Conservation (phyloP, 1,140 invertebrate species). For the Diabrotica virgifera region DNA sequence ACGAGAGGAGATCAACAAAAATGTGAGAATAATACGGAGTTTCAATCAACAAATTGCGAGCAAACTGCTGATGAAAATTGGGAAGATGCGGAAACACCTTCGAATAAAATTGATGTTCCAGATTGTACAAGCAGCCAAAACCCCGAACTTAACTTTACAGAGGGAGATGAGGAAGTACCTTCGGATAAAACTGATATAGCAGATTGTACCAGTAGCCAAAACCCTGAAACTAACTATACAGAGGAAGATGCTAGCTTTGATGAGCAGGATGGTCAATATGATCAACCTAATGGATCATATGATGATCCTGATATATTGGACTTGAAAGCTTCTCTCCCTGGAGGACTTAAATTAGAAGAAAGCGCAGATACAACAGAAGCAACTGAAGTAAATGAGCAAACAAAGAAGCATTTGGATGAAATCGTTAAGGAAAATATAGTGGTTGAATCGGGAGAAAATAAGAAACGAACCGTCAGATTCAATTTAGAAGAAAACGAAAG, state of each 20-base stretch:
- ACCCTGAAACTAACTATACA: background rate
- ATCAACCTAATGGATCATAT: background rate
- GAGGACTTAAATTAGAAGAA: background rate
- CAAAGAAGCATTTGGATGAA: background rate
- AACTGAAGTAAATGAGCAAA: background rate
- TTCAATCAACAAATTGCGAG: background rate
- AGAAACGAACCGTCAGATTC: conserved; percentile 10
- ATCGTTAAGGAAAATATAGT: conserved; percentile 4
- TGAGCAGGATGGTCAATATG: background rate
- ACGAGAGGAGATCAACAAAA: background rate
- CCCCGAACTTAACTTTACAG: background rate
- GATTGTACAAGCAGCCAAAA: background rate
- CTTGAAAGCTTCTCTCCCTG: background rate
- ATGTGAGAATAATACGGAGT: background rate
- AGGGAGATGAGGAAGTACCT: background rate
- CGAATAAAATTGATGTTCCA: background rate
- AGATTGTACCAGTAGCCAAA: background rate
- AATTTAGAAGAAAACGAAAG: conserved; percentile 8
- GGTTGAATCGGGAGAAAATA: background rate
- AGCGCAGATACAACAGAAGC: background rate
- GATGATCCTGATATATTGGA: background rate
- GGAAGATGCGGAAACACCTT: conserved; percentile 2
- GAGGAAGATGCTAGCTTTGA: background rate
- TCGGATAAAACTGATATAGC: background rate
- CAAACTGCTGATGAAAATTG: conserved; percentile 1